Percentiles rank a stretch among this genome's conserved stretches.
Conservation (phyloP, 2,888 invertebrate species). For the Campoplex capitator region DNA sequence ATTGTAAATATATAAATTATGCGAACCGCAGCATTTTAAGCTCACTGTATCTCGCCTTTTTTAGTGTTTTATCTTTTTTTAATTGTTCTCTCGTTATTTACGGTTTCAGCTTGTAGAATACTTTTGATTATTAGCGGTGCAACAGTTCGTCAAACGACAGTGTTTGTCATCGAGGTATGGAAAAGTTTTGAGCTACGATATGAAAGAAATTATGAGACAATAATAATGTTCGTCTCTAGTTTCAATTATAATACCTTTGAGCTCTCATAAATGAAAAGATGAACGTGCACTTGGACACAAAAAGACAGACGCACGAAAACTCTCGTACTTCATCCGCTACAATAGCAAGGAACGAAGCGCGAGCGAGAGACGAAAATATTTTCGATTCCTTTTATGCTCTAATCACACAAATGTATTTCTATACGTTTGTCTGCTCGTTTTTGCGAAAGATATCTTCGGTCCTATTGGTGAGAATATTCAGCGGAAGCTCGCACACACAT, state of each 20-base stretch:
- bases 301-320: not conserved
- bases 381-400: conserved; percentile 48
- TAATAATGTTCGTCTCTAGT: not conserved
- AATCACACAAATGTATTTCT: conserved; percentile 41
- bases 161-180: conserved; percentile 11
- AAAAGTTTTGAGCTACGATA: conserved; percentile 7
- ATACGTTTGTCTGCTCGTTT: not conserved
- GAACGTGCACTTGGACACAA: not conserved
- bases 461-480: conserved; percentile 40
- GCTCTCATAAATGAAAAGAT: not conserved
- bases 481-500: conserved; percentile 43
- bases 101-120: too few relatives aligned
- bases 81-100: conserved; percentile 13
- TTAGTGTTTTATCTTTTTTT: not conserved
- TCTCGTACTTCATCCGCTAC: not conserved
- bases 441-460: conserved; percentile 15
- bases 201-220: conserved; percentile 29
- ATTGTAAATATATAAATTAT: conserved; percentile 33
- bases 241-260: conserved; percentile 10
- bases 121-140: not conserved
- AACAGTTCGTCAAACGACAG: not conserved
- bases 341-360: conserved; percentile 4
- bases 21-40: conserved; percentile 41
- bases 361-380: conserved; percentile 52
- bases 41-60: conserved; percentile 5